phyloP scores from a whole-genome alignment of 2,113 vertebrate species.

The Sorex araneus region DNA sequence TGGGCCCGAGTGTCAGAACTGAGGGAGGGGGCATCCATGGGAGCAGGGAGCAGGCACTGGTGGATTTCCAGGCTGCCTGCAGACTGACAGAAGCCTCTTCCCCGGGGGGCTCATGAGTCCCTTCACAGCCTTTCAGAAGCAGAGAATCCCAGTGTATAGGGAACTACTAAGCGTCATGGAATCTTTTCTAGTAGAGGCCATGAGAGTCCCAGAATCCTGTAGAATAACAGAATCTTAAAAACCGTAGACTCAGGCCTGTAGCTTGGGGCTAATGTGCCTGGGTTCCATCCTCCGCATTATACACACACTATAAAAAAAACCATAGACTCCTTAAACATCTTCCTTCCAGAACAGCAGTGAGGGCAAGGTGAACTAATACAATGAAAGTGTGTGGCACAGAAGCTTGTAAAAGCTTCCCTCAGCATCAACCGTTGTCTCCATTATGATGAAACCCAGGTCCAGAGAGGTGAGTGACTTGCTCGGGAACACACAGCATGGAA shows the following conservation, averaged over 20 bases:
- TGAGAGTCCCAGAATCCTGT: slow-evolving; percentile 3
- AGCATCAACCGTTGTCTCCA: not conserved
- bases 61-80: slow-evolving; percentile 33
- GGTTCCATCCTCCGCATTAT: no score
- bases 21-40: no score
- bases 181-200: not conserved
- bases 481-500: not conserved
- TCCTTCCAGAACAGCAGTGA: not conserved
- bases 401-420: not conserved
- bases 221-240: not conserved
- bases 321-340: not conserved
- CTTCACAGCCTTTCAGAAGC: not conserved
- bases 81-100: slow-evolving; percentile 60
- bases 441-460: not conserved
- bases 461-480: not conserved
- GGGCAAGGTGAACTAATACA: not conserved
- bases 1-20: slow-evolving; percentile 11
- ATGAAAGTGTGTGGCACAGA: not conserved
- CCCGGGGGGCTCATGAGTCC: slow-evolving; percentile 18
- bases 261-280: no score
- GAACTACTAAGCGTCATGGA: not conserved
- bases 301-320: not conserved
- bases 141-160: not conserved
- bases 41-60: not conserved
- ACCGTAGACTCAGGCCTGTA: not conserved